Base-by-base conservation (phyloP, 2,888 invertebrate species). In the Sminthurides aquaticus region DNA sequence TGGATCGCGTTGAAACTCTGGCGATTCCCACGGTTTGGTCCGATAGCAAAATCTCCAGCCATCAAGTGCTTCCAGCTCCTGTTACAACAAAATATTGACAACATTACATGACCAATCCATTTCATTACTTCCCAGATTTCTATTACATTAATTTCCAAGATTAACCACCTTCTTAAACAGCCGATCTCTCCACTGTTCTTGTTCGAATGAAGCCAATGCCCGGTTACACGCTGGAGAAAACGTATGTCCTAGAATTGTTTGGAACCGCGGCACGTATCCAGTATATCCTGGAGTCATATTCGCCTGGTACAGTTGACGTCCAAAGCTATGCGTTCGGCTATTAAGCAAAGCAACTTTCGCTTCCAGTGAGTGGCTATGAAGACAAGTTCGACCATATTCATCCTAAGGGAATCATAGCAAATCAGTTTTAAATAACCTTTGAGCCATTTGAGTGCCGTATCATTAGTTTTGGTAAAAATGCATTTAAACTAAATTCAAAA, bases 21-120 rank as follows among this genome's bases (percentile, higher is more conserved):
- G 67, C 2, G 69, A 68, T 49, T 74, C 74, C 74, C 74, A 74
- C 1, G 74, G 74, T 43, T 74, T 74, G 11, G 65, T 65, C 57
- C 71, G 71, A 65, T 74, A 74, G 48, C 74, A 74, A 61, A 71
- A 69, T 24, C 72, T 60, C 74, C 74, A 74, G 20, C 72, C 74
- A 57, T 74, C 74, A 49, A 74, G 49, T 58, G 74, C 74, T 64
- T 74, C 71, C 27, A 72, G 48, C 58, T 74, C 74, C 72, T 73
- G 49, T 20, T 27, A 60, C n/a, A 24, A 3, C 18, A n/a, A 20
- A 49, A 8, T n/a, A n/a, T n/a, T n/a, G n/a, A n/a, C 3, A 56
- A 26, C 24, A 43, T 43, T 15, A 43, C 48, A 43, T 43, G 18
- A 15, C 48, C 11, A 43, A 43, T 43, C 11, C 48, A 18, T 18